Conservation (phyloP, 37 sponge, comb jelly and placozoan genomes). For the Oscarella lobularis region DNA sequence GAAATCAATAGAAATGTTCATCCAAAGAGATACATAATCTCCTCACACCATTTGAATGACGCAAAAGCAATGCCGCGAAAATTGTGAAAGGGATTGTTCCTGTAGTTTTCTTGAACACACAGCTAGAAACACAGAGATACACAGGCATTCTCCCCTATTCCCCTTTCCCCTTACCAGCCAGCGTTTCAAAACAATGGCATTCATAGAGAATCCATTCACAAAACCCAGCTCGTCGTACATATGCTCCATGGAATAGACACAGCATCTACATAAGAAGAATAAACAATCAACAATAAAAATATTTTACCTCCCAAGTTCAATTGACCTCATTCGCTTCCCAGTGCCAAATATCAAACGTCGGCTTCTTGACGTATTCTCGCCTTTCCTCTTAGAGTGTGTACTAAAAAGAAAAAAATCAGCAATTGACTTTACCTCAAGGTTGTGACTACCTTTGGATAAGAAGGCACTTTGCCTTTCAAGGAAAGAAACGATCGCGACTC, state of each 20-base stretch:
- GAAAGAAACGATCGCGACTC: no score
- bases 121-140: conserved; percentile 8
- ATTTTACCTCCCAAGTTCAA: no score
- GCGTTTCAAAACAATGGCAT: conserved; percentile 29
- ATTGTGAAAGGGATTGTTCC: conserved; percentile 85
- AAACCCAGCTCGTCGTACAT: conserved; percentile 73
- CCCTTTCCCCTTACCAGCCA: conserved; percentile 51
- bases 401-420: no score
- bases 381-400: conserved; percentile 57
- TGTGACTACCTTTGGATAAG: no score
- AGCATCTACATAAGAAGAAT: no score
- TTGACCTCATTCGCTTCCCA: conserved; percentile 64
- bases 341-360: conserved; percentile 76
- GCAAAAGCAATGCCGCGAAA: conserved; percentile 87
- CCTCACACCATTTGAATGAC: conserved; percentile 77
- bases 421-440: no score
- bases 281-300: no score
- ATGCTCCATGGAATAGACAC: no score
- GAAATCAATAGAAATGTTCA: no score
- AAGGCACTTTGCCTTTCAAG: no score
- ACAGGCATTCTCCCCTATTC: not conserved
- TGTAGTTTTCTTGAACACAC: conserved; percentile 54
- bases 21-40: no score
- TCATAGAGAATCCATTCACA: conserved; percentile 36
- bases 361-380: conserved; percentile 56